phyloP scores from a whole-genome alignment of 2,113 vertebrate species.

The Scophthalmus maximus region DNA sequence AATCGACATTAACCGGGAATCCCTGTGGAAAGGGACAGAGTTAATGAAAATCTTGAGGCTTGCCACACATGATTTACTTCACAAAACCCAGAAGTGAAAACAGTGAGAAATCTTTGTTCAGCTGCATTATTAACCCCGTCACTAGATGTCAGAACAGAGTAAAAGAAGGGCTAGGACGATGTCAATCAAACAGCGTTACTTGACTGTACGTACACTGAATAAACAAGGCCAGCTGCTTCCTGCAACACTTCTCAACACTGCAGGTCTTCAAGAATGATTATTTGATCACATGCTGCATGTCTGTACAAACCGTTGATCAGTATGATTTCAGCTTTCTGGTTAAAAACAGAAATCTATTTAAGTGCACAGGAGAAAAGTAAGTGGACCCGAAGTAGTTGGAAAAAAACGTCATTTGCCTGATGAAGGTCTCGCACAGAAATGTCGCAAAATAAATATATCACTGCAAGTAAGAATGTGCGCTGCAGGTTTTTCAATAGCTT shows the following conservation, averaged over 20 bases:
- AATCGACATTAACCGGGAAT: conserved; percentile 83
- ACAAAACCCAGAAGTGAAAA: no score
- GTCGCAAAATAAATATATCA: no score
- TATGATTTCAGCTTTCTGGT: not conserved
- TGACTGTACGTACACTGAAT: not conserved
- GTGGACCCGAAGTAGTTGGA: no score
- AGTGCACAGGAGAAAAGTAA: no score
- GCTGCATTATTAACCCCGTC: conserved; percentile 49
- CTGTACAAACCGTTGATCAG: not conserved
- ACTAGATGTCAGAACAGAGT: conserved; percentile 70
- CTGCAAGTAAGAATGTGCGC: no score
- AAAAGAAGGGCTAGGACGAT: conserved; percentile 4
- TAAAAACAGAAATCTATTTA: no score
- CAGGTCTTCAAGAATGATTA: not conserved
- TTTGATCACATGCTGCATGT: not conserved
- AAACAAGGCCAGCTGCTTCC: not conserved
- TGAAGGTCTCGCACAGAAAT: no score
- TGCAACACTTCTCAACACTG: no score
- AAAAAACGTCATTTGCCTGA: no score
- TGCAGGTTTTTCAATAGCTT: no score
- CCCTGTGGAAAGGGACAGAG: conserved; percentile 72
- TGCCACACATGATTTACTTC: not conserved
- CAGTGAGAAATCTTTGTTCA: not conserved
- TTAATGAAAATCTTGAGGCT: not conserved
- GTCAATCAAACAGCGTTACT: not conserved